Conservation (phyloP, 2,113 vertebrate genomes). For the Microcebus lehilahytsara region DNA sequence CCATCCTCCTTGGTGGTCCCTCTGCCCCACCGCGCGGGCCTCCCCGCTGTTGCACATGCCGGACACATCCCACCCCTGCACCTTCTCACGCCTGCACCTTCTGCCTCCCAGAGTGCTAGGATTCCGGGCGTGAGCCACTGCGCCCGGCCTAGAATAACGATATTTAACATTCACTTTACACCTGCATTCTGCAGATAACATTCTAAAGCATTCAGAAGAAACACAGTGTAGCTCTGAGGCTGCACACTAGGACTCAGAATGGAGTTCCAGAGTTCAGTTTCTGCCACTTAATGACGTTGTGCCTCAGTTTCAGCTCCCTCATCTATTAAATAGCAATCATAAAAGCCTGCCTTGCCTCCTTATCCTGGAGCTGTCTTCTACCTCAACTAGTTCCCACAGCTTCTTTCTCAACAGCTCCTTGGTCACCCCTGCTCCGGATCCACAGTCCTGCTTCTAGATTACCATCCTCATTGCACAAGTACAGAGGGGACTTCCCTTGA, state of each 20-base stretch:
- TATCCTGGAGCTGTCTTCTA: background rate
- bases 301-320: background rate
- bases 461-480: background rate
- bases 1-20: background rate
- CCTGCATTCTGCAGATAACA: background rate
- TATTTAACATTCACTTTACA: background rate
- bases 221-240: background rate
- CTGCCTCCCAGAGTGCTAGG: background rate
- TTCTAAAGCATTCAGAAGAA: background rate
- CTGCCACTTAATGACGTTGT: background rate
- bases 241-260: background rate
- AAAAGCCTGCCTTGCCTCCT: background rate
- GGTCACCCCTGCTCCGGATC: background rate
- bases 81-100: background rate
- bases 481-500: background rate
- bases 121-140: no score
- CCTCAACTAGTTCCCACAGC: background rate
- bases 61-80: background rate
- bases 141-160: background rate
- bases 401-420: background rate
- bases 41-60: rapidly evolving
- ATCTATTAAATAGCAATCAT: background rate
- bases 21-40: background rate
- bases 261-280: background rate
- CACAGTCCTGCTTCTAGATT: background rate